Evolutionary conservation across 2,888 invertebrate species (phyloP).

Genomic region (Pterobdella sp.): DNA sequence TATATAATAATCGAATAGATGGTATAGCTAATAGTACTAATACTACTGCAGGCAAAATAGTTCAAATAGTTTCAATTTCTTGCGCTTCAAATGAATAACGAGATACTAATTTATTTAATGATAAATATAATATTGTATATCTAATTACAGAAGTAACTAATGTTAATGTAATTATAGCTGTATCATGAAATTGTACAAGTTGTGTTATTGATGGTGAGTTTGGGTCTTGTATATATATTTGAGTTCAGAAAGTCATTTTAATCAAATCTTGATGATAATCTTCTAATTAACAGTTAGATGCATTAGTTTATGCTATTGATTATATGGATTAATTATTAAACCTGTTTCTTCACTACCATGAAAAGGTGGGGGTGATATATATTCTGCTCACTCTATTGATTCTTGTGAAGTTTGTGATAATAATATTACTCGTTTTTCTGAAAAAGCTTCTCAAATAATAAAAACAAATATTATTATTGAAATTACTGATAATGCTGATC

Average conservation of each 20-base stretch:
- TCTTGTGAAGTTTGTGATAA: conserved; percentile 32
- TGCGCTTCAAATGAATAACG: conserved; percentile 38
- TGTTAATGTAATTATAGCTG: conserved; percentile 41
- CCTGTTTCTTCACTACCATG: conserved; percentile 38
- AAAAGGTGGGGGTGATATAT: conserved; percentile 37
- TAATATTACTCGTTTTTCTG: conserved; percentile 38
- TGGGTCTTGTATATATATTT: conserved; percentile 42
- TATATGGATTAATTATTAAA: conserved; percentile 30
- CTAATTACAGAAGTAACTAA: conserved; percentile 40
- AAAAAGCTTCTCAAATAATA: conserved; percentile 40
- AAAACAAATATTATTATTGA: conserved; percentile 40
- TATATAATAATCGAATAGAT: conserved; percentile 38
- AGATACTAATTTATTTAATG: conserved; percentile 33
- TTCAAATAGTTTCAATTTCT: conserved; percentile 40
- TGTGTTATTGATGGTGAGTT: conserved; percentile 42
- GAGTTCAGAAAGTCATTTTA: conserved; percentile 40
- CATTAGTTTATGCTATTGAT: conserved; percentile 34
- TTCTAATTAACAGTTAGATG: conserved; percentile 37
- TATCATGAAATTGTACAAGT: conserved; percentile 44
- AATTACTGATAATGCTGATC: conserved; percentile 39
- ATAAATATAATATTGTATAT: conserved; percentile 37
- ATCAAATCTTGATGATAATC: conserved; percentile 26
- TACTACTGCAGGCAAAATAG: conserved; percentile 41
- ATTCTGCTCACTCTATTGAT: conserved; percentile 39
- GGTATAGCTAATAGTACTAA: conserved; percentile 39